phyloP scores from a whole-genome alignment of 2,113 vertebrate genomes.

The Indicator indicator region DNA sequence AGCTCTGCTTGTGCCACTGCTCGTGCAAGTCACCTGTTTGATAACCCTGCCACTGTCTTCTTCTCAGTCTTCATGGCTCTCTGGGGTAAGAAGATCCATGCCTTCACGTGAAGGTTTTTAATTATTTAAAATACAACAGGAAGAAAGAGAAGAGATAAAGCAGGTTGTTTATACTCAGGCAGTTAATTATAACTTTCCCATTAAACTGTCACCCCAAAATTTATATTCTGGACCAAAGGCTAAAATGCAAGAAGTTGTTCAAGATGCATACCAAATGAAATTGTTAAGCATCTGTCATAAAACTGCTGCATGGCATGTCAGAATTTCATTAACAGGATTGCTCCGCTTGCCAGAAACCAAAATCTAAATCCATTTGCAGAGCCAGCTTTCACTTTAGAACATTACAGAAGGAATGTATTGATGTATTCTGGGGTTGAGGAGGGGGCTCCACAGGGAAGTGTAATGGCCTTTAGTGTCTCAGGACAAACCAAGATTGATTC shows the following conservation, averaged over 20 bases:
- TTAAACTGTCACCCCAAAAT: conserved; percentile 52
- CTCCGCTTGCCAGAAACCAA: conserved; percentile 54
- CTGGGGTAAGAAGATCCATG: conserved; percentile 84
- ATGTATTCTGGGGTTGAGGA: neutral
- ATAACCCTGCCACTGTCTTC: conserved; percentile 96
- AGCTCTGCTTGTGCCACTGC: conserved; percentile 91
- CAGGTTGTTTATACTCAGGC: conserved; percentile 16
- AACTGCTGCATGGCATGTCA: conserved; percentile 62
- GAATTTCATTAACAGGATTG: conserved; percentile 64
- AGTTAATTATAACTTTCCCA: conserved; percentile 47
- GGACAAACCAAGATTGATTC: conserved; percentile 54
- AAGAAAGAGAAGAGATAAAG: conserved; percentile 51
- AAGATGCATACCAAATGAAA: conserved; percentile 61
- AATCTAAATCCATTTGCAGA: conserved; percentile 25
- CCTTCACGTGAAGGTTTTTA: conserved; percentile 15
- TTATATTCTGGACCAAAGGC: conserved; percentile 61
- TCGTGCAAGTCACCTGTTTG: conserved; percentile 95
- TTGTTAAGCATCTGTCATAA: conserved; percentile 69
- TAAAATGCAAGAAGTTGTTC: conserved; percentile 56
- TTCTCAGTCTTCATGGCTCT: conserved; percentile 98
- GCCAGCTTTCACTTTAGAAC: conserved; percentile 68
- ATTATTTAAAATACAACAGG: conserved; percentile 56
- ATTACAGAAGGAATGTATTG: conserved; percentile 59
- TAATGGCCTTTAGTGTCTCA: conserved; percentile 43
- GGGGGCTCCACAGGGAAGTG: neutral